Conservation (phyloP, 92 coral and sea anemone genomes). For the Ricordea florida region DNA sequence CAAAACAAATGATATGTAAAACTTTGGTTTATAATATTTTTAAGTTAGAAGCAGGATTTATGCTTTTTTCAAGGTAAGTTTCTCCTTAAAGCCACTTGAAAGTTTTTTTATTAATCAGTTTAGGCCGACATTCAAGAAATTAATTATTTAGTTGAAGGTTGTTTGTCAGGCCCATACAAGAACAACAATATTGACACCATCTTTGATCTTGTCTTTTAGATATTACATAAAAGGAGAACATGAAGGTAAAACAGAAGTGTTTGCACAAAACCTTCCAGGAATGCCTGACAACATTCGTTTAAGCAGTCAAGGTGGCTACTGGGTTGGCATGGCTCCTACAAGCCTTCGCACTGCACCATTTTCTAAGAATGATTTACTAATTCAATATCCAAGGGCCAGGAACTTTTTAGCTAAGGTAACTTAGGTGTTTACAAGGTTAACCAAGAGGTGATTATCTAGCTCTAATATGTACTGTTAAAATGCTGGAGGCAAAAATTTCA, state of each 20-base stretch:
- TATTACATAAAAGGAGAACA: constrained; percentile 77
- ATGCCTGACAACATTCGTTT: constrained; percentile 80
- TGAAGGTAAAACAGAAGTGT: constrained; percentile 80
- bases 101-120: too few relatives aligned
- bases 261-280: constrained; percentile 86
- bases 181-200: neutral
- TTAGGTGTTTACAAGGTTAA: neutral
- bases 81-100: too few relatives aligned
- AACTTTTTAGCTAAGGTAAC: constrained; percentile 69
- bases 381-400: constrained; percentile 63
- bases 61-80: too few relatives aligned
- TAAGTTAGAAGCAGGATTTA: too few relatives aligned
- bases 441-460: too few relatives aligned
- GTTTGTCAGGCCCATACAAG: too few relatives aligned
- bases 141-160: neutral
- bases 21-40: too few relatives aligned
- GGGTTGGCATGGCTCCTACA: constrained; percentile 81
- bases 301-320: constrained; percentile 82
- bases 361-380: constrained; percentile 30
- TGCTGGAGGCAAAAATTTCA: too few relatives aligned
- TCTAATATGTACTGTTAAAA: too few relatives aligned
- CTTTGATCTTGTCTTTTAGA: constrained; percentile 21
- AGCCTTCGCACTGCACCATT: too few relatives aligned
- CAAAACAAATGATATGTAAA: too few relatives aligned
- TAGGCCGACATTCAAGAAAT: too few relatives aligned